phyloP scores from a whole-genome alignment of 2,113 vertebrate genomes.

The Aix galericulata region DNA sequence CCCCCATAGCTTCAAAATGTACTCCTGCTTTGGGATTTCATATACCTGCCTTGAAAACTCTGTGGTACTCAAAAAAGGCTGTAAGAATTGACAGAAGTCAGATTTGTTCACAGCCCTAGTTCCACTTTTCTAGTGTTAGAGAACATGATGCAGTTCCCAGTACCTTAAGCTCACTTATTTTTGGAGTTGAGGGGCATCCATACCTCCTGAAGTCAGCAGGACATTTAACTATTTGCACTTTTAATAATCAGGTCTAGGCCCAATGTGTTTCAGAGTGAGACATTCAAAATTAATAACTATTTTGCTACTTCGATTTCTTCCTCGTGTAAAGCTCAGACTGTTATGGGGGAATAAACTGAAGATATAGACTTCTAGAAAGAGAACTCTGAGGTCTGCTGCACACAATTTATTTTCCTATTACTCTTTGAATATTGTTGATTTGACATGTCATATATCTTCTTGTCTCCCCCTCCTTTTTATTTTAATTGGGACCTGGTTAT shows the following conservation, averaged over 20 bases:
- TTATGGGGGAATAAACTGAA: background rate
- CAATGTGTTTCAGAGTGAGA: background rate
- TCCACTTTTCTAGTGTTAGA: background rate
- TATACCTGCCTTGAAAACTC: background rate
- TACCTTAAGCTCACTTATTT: background rate
- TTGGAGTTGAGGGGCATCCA: background rate
- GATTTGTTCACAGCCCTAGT: background rate
- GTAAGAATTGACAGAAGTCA: background rate
- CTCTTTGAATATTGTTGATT: background rate
- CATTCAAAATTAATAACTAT: background rate
- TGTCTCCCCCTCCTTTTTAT: background rate
- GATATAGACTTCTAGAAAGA: background rate
- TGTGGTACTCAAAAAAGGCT: background rate
- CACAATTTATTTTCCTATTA: constrained; percentile 34
- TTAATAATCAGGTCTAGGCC: background rate
- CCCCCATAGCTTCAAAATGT: background rate
- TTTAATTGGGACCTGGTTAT: constrained; percentile 7
- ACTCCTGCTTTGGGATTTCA: background rate
- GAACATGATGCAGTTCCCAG: background rate
- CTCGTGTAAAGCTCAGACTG: background rate
- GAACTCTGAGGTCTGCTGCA: background rate
- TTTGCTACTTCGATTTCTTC: constrained; percentile 1
- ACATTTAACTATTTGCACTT: background rate
- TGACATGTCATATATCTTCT: background rate
- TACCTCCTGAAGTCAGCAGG: background rate